Conservation (phyloP, 2,113 vertebrate species). For the Hippocampus zosterae region DNA sequence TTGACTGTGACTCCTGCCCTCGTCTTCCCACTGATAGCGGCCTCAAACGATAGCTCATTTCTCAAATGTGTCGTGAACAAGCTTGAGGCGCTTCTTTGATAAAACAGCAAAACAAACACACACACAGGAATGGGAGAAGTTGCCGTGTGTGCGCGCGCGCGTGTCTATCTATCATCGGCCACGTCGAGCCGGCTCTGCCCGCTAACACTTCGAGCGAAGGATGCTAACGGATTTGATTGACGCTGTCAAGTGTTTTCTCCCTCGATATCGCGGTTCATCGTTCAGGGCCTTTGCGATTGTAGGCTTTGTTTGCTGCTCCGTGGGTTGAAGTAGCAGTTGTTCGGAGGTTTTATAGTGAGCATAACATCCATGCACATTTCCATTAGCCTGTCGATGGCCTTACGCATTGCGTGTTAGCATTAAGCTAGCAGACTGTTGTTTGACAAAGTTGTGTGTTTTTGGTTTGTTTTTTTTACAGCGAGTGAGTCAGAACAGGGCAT, state of each 20-base stretch:
- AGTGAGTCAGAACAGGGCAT: too few relatives aligned
- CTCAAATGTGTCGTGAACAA: slow-evolving; percentile 3
- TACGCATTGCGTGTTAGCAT: not conserved
- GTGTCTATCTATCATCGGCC: not conserved
- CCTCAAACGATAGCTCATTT: not conserved
- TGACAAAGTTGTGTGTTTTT: not conserved
- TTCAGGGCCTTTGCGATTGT: too few relatives aligned
- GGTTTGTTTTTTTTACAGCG: too few relatives aligned
- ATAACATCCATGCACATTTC: too few relatives aligned
- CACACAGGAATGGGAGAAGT: not conserved
- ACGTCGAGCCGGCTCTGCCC: not conserved
- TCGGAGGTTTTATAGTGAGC: too few relatives aligned
- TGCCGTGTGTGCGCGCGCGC: not conserved
- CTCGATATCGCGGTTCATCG: too few relatives aligned
- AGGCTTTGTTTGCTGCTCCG: too few relatives aligned
- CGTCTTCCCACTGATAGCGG: slow-evolving; percentile 1
- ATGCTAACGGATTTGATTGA: not conserved
- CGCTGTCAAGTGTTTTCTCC: too few relatives aligned
- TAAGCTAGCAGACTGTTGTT: not conserved
- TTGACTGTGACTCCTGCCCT: not conserved
- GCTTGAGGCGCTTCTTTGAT: slow-evolving; percentile 7
- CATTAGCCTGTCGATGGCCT: too few relatives aligned
- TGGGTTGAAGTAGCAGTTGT: too few relatives aligned
- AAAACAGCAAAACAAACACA: not conserved
- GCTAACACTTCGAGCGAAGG: not conserved